Evolutionary conservation across 37 sponge, comb jelly and placozoan genomes (phyloP).

Genomic region (Chondrosia reniformis): DNA sequence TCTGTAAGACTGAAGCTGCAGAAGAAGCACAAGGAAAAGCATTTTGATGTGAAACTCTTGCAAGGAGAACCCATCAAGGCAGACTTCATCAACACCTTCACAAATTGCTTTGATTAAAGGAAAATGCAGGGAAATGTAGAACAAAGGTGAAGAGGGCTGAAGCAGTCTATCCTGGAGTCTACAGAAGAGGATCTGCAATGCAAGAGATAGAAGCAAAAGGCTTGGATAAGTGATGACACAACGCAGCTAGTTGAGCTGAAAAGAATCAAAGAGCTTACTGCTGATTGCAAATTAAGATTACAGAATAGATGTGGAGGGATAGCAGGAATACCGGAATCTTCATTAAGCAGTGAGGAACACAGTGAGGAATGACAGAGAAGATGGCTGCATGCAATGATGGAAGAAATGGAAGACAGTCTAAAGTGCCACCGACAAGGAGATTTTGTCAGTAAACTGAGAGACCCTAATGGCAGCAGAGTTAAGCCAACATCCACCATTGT

Average conservation of each 20-base stretch:
- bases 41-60: neutral
- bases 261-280: neutral
- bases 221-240: conserved; percentile 8
- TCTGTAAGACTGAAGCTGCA: neutral
- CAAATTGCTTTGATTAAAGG: neutral
- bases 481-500: conserved; percentile 10
- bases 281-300: conserved; percentile 1
- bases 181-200: neutral
- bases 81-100: neutral
- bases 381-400: neutral
- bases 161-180: conserved; percentile 3
- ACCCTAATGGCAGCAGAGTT: conserved; percentile 2
- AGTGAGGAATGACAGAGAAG: conserved; percentile 8
- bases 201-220: conserved; percentile 9
- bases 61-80: conserved; percentile 1
- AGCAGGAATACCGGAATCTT: neutral
- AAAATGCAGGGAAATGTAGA: neutral
- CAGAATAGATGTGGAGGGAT: neutral
- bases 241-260: neutral
- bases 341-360: neutral
- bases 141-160: neutral
- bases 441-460: conserved; percentile 4
- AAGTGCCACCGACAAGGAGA: conserved; percentile 8
- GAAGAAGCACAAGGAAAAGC: neutral
- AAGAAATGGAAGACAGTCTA: conserved; percentile 24